phyloP scores from a whole-genome alignment of 2,888 invertebrate species.

The Scrobipalpa atriplicella region DNA sequence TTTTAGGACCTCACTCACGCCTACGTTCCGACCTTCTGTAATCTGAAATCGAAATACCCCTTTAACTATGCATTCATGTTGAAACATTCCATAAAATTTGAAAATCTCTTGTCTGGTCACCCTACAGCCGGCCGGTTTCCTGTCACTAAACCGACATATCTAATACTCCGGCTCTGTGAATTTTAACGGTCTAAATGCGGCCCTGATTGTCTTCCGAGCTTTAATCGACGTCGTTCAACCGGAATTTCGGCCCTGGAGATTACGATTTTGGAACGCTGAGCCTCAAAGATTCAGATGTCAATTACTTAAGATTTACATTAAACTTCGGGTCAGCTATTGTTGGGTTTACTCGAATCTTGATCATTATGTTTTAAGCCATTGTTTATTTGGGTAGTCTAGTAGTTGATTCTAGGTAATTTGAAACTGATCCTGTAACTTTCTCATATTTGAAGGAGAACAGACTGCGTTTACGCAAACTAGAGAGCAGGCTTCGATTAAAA shows the following conservation, averaged over 20 bases:
- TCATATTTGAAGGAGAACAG: too few relatives aligned
- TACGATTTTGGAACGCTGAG: conserved; percentile 16
- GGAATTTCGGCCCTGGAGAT: conserved; percentile 31
- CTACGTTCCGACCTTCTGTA: too few relatives aligned
- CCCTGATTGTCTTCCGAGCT: conserved; percentile 44
- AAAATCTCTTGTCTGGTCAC: conserved; percentile 16
- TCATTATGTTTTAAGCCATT: not conserved
- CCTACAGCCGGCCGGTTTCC: conserved; percentile 59
- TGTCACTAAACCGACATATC: conserved; percentile 58
- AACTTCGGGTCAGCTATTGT: not conserved
- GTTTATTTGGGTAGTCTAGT: too few relatives aligned
- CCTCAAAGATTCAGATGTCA: conserved; percentile 24
- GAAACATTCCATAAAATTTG: too few relatives aligned
- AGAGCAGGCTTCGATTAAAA: too few relatives aligned
- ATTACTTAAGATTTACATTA: conserved; percentile 23
- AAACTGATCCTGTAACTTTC: too few relatives aligned
- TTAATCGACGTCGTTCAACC: conserved; percentile 42
- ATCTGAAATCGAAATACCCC: too few relatives aligned
- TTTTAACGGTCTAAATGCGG: conserved; percentile 54
- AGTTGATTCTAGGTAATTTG: too few relatives aligned
- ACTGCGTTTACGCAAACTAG: too few relatives aligned
- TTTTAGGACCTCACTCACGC: too few relatives aligned
- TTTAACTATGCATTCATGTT: not conserved
- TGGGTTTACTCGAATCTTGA: not conserved
- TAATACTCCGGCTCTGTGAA: conserved; percentile 55